Evolutionary conservation across 2,113 vertebrate species (phyloP).

Genomic region (Triplophysa rosa): DNA sequence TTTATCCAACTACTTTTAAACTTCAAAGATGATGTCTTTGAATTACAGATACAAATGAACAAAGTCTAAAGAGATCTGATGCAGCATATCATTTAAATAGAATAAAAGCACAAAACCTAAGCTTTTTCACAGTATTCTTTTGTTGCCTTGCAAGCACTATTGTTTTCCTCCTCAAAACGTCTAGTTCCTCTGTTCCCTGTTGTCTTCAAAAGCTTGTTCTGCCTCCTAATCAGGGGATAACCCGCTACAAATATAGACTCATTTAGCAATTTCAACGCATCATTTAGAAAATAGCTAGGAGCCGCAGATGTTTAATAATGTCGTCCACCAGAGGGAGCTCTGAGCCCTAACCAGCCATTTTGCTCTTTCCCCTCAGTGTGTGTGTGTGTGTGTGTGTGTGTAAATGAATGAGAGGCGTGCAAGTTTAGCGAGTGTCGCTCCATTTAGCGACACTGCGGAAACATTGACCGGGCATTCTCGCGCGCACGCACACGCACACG

Average conservation of each 20-base stretch:
- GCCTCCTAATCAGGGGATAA: constrained; percentile 33
- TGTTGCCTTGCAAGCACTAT: too few relatives aligned
- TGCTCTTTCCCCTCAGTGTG: constrained; percentile 3
- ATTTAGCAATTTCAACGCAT: constrained; percentile 14
- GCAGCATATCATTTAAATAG: too few relatives aligned
- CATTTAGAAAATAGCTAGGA: neutral
- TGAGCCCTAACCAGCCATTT: constrained; percentile 23
- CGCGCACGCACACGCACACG: neutral
- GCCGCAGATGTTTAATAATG: constrained; percentile 2
- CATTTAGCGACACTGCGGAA: constrained; percentile 43
- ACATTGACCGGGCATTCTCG: constrained; percentile 43
- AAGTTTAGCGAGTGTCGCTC: constrained; percentile 47
- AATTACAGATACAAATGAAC: too few relatives aligned
- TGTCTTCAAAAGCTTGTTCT: neutral
- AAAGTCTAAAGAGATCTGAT: too few relatives aligned
- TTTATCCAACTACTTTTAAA: too few relatives aligned
- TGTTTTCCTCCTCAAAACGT: too few relatives aligned
- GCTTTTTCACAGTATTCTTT: too few relatives aligned
- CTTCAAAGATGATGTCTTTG: too few relatives aligned
- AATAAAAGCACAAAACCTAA: too few relatives aligned
- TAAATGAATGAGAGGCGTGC: constrained; percentile 22
- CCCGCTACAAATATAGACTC: neutral
- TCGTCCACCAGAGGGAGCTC: constrained; percentile 37
- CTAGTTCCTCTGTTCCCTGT: neutral
- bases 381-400: constrained; percentile 3